phyloP scores from a whole-genome alignment of 2,113 vertebrate species.

The Limanda limanda region DNA sequence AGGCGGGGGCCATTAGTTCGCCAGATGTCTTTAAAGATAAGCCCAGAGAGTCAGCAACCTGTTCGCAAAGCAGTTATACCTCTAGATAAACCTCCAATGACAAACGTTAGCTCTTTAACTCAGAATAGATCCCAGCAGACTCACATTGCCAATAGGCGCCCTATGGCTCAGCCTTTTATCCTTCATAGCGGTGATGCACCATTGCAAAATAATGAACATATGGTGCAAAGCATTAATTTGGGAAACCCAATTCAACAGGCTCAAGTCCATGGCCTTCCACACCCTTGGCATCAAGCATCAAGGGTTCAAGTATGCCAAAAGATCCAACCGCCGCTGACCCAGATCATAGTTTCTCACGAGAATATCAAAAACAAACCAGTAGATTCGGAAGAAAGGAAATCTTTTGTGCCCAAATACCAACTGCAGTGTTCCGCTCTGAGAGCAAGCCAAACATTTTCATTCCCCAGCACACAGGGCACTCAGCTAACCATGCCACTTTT shows the following conservation, averaged over 20 bases:
- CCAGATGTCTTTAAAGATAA: conserved; percentile 96
- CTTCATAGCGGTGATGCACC: conserved; percentile 69
- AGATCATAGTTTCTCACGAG: conserved; percentile 75
- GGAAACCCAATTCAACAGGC: conserved; percentile 81
- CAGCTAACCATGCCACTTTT: conserved; percentile 80
- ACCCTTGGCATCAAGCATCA: conserved; percentile 81
- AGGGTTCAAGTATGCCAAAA: conserved; percentile 79
- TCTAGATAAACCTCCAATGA: conserved; percentile 75
- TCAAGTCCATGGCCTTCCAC: conserved; percentile 81
- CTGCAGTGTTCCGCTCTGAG: conserved; percentile 85
- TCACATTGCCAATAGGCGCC: conserved; percentile 69
- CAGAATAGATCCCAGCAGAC: conserved; percentile 79
- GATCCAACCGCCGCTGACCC: conserved; percentile 61
- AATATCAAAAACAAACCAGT: conserved; percentile 68
- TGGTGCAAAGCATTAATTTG: conserved; percentile 83
- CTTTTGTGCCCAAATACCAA: conserved; percentile 94
- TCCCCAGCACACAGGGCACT: conserved; percentile 77
- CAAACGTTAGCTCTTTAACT: conserved; percentile 74
- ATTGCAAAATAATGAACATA: conserved; percentile 73
- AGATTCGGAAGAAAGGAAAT: conserved; percentile 69
- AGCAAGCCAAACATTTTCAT: conserved; percentile 82
- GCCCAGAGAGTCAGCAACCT: conserved; percentile 87
- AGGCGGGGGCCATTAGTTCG: conserved; percentile 93
- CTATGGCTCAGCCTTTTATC: conserved; percentile 67
- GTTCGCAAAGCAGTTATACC: conserved; percentile 76